Evolutionary conservation across 2,888 invertebrate genomes (phyloP).

Genomic region (Xestobium rufovillosum): DNA sequence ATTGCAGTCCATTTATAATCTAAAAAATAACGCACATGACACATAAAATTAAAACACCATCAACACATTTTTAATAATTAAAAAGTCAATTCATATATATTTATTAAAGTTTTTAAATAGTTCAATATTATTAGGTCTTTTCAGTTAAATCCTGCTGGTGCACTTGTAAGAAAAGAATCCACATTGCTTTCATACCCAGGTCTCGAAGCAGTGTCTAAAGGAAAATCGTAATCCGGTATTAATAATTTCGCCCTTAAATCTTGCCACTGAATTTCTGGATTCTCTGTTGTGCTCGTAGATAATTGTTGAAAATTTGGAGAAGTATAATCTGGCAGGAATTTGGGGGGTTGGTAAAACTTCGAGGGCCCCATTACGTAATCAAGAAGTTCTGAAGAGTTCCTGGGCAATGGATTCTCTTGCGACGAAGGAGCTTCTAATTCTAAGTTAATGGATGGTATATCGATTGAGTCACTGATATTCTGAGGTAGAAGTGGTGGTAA

Average conservation of each 20-base stretch:
- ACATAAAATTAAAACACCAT: too few species aligned
- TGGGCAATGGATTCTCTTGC: too few species aligned
- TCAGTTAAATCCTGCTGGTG: too few species aligned
- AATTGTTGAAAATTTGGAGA: constrained; percentile 5
- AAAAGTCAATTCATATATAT: too few species aligned
- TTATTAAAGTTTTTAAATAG: too few species aligned
- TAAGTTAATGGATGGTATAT: constrained; percentile 12
- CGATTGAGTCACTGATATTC: constrained; percentile 9
- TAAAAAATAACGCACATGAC: too few species aligned
- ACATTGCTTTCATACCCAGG: constrained; percentile 38
- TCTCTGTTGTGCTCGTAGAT: neutral
- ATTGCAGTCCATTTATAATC: too few species aligned
- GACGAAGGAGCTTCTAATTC: too few species aligned
- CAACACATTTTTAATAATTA: too few species aligned
- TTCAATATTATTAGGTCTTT: too few species aligned
- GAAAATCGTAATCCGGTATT: constrained; percentile 43
- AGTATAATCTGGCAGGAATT: constrained; percentile 24
- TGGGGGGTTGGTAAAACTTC: constrained; percentile 28
- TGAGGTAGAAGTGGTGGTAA: too few species aligned
- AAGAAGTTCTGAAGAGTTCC: neutral
- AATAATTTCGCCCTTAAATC: constrained; percentile 36
- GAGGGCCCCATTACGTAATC: constrained; percentile 23
- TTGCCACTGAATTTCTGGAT: constrained; percentile 31
- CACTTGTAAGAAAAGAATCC: too few species aligned
- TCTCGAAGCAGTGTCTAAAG: constrained; percentile 35